Percentiles rank a stretch among this genome's conserved stretches.
Conservation (phyloP, 2,888 invertebrate species). For the Pachymerium ferrugineum region DNA sequence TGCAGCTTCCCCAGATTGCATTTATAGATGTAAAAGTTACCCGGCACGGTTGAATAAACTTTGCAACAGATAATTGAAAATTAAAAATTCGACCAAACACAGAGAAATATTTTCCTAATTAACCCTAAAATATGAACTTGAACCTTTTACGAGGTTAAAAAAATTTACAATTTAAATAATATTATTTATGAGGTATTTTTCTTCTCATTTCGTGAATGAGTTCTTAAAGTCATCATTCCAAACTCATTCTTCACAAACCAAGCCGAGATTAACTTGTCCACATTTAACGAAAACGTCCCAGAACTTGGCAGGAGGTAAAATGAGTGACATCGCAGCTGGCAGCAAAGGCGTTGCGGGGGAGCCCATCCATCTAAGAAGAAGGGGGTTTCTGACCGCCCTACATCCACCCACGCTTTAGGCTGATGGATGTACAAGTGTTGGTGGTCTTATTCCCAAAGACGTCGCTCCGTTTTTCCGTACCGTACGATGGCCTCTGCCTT, state of each 20-base stretch:
- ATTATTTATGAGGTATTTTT: not conserved
- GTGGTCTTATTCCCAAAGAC: not conserved
- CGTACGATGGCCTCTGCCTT: not conserved
- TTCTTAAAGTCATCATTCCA: not conserved
- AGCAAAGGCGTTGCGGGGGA: slow-evolving; percentile 15
- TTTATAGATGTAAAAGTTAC: slow-evolving; percentile 23
- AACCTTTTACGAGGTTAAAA: too few species aligned
- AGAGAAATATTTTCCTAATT: too few species aligned
- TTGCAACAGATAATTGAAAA: slow-evolving; percentile 24
- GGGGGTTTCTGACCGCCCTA: not conserved
- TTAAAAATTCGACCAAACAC: too few species aligned
- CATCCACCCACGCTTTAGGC: not conserved
- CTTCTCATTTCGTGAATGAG: not conserved
- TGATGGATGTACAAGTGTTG: slow-evolving; percentile 1
- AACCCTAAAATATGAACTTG: too few species aligned
- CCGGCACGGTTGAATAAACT: slow-evolving; percentile 2
- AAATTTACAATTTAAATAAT: not conserved
- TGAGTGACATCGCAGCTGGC: slow-evolving; percentile 25
- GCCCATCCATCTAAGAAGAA: not conserved
- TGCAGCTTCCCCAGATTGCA: slow-evolving; percentile 24
- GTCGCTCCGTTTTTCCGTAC: not conserved
- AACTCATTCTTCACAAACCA: slow-evolving; percentile 5
- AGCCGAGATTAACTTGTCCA: slow-evolving; percentile 5
- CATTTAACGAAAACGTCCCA: not conserved
- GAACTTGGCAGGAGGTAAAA: slow-evolving; percentile 22